Evolutionary conservation across 2,113 vertebrate genomes (phyloP), one percentile per base, ranked within the genome.

Genomic region (Smithornis capensis): DNA sequence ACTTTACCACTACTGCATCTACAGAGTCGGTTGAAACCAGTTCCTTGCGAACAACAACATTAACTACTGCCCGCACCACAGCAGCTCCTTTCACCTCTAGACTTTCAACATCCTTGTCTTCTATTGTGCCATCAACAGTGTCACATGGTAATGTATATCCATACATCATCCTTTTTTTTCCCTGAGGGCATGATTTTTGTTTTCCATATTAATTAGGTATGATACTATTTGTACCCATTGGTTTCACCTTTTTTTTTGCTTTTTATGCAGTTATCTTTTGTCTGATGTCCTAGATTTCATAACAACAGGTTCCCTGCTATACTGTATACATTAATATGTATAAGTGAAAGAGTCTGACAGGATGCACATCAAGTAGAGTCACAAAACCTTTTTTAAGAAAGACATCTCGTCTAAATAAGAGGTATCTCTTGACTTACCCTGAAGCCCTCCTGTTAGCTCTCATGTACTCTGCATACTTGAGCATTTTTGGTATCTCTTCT

Each of bases 151-250:
- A 77, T 3, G 31, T 45, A 47, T 17, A 37, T 33, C 27, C 2
- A 0, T 23, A 9, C 18, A 7, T 12, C 1, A 2, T 19, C 2
- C 1, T 24, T 56, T 56, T 35, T 40, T 33, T 37, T 31, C 8
- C 0, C 6, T 4, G 9, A 28, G 1, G 4, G 1, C 42, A 19
- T 62, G 5, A 56, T 13, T 37, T 55, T 29, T 49, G 24, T 10
- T 14, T 45, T 15, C 12, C 0, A 0, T 19, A 4, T 16, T 25
- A 2, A 60, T 63, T 81, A 2, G 6, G 6, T 56, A 0, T 3
- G 10, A 28, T 10, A 16, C 29, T 29, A 1, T 47, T 64, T 44
- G 18, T 68, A 27, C 33, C 4, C 7, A 14, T 3, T 31, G 19
- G 24, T 24, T 47, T 44, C 19, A 37, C 49, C 25, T 47, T 75